Percentiles rank a stretch among this genome's conserved stretches.
Conservation (phyloP, 2,797 vertebrate genomes). For the Artibeus lituratus region DNA sequence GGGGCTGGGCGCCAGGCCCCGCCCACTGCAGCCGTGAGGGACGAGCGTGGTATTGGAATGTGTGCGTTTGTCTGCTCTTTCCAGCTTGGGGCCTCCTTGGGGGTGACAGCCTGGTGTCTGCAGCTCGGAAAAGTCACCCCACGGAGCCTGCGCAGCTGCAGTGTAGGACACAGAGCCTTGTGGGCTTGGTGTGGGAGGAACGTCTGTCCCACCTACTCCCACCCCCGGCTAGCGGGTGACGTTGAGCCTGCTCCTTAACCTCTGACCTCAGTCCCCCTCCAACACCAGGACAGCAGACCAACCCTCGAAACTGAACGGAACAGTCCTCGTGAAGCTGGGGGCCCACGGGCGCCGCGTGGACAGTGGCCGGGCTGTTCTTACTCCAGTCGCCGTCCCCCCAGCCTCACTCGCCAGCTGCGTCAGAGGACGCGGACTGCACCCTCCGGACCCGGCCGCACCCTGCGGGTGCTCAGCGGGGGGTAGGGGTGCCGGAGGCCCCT, state of each 20-base stretch:
- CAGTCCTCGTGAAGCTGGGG: accelerated
- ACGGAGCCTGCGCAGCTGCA: accelerated
- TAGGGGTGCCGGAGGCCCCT: neutral
- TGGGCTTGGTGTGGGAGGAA: neutral
- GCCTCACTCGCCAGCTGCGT: neutral
- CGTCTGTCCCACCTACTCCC: accelerated
- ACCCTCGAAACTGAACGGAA: neutral
- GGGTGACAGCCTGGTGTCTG: neutral
- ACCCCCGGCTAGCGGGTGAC: neutral
- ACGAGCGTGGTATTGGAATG: accelerated
- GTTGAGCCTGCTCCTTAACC: neutral
- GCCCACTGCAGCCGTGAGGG: accelerated
- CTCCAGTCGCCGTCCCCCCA: neutral
- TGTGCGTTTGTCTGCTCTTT: neutral
- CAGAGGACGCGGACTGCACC: too few relatives aligned
- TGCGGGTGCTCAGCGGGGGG: neutral
- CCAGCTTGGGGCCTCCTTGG: neutral
- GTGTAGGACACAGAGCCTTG: accelerated
- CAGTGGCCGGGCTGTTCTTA: neutral
- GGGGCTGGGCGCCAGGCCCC: accelerated
- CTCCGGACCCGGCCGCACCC: accelerated
- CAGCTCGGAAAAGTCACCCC: neutral
- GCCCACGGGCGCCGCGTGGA: neutral
- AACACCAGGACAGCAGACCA: neutral
- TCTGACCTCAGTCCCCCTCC: neutral